These are phyloP conservation scores for Pristionchus arcanus DNA, from an alignment of 2,888 invertebrate species.

Conservation along the genomic window DNA sequence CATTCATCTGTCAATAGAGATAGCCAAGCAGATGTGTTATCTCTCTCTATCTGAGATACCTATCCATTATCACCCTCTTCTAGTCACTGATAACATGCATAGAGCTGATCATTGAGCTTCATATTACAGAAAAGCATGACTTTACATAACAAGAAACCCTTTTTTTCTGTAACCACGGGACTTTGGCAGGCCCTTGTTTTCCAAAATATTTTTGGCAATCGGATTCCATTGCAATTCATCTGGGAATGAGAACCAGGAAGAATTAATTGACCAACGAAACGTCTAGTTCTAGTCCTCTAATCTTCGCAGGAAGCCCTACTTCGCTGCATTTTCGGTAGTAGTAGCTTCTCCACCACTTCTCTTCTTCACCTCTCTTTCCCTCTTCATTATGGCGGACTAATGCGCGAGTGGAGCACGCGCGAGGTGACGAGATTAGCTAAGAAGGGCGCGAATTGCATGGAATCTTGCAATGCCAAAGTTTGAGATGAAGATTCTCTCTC, in stretches of 20 bases:
- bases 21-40: constrained; percentile 18
- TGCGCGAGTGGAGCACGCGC: not conserved
- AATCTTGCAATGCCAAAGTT: not conserved
- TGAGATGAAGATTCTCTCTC: not conserved
- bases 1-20: not conserved
- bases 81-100: not conserved
- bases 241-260: not conserved
- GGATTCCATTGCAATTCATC: not conserved
- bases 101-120: not conserved
- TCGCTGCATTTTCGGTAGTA: not conserved
- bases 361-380: constrained; percentile 16
- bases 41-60: not conserved
- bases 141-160: too few species aligned
- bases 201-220: not conserved
- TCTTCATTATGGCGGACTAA: constrained; percentile 39
- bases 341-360: constrained; percentile 37
- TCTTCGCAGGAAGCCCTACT: not conserved
- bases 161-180: too few species aligned
- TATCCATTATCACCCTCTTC: constrained; percentile 22
- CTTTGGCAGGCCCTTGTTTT: too few species aligned
- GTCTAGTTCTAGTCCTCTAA: not conserved
- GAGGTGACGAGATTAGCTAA: constrained; percentile 21
- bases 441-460: not conserved
- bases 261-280: not conserved
- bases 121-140: not conserved